phyloP scores from a whole-genome alignment of 1,140 invertebrate genomes.

The Heterodera carotae region DNA sequence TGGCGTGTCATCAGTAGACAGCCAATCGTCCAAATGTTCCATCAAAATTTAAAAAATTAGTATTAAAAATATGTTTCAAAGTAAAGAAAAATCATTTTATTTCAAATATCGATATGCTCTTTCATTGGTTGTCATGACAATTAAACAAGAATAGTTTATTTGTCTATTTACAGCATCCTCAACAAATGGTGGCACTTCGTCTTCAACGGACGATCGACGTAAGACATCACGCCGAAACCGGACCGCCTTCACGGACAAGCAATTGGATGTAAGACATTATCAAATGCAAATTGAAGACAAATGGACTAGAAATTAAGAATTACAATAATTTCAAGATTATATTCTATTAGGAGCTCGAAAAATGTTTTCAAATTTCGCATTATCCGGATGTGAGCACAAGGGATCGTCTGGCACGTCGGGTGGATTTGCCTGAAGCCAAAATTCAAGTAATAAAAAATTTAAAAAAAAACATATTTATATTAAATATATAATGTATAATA shows the following conservation, averaged over 20 bases:
- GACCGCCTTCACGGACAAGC: slow-evolving; percentile 50
- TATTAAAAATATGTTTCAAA: no score
- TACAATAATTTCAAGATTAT: no score
- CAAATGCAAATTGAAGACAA: background rate
- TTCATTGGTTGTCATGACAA: background rate
- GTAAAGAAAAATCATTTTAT: no score
- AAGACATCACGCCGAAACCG: slow-evolving; percentile 39
- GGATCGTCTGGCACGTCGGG: slow-evolving; percentile 42
- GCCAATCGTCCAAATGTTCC: background rate
- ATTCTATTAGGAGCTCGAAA: slow-evolving; percentile 39
- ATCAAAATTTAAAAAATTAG: background rate
- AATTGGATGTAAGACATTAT: slow-evolving; percentile 37
- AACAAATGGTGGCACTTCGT: slow-evolving; percentile 2
- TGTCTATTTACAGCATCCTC: background rate
- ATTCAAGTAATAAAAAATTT: slow-evolving; percentile 39
- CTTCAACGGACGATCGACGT: background rate
- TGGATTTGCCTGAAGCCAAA: slow-evolving; percentile 44
- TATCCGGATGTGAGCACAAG: slow-evolving; percentile 49
- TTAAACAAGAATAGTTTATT: background rate
- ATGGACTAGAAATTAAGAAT: background rate
- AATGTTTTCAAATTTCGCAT: slow-evolving; percentile 46
- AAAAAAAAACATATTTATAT: background rate
- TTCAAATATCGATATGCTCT: no score
- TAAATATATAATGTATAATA: background rate
- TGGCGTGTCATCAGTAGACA: background rate